phyloP scores from a whole-genome alignment of 2,888 invertebrate species.

The Lycaena phlaeas region DNA sequence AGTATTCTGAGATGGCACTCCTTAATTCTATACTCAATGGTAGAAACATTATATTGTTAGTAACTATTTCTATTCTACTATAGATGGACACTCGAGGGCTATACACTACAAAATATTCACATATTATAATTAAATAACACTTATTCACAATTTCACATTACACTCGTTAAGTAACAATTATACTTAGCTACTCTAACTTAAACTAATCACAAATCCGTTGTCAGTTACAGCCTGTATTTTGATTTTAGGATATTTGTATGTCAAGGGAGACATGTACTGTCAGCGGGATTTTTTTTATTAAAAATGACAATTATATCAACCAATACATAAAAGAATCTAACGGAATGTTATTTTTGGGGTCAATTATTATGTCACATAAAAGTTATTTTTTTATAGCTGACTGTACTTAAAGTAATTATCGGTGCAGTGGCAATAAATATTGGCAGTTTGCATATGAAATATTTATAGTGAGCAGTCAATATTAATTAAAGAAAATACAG shows the following conservation, averaged over 20 bases:
- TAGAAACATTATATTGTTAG: not conserved
- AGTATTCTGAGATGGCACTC: no score
- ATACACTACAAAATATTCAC: slow-evolving; percentile 46
- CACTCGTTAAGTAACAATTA: slow-evolving; percentile 55
- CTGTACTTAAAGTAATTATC: not conserved
- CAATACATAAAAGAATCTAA: no score
- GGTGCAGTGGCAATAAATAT: not conserved
- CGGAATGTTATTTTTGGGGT: no score
- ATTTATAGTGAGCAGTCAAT: not conserved
- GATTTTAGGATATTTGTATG: not conserved
- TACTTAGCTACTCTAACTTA: slow-evolving; percentile 38
- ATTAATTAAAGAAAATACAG: not conserved
- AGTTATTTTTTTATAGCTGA: no score
- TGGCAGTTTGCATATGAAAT: not conserved
- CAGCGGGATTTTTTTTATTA: no score
- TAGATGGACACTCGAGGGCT: slow-evolving; percentile 34
- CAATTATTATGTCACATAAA: no score
- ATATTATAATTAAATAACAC: slow-evolving; percentile 55
- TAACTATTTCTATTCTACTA: slow-evolving; percentile 23
- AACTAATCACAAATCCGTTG: slow-evolving; percentile 68
- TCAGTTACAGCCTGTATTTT: slow-evolving; percentile 59
- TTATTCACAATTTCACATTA: slow-evolving; percentile 57
- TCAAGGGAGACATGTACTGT: not conserved
- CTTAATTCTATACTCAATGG: not conserved
- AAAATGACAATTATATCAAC: no score